phyloP scores from a whole-genome alignment of 1,140 invertebrate genomes.

The Apocrypta bakeri region DNA sequence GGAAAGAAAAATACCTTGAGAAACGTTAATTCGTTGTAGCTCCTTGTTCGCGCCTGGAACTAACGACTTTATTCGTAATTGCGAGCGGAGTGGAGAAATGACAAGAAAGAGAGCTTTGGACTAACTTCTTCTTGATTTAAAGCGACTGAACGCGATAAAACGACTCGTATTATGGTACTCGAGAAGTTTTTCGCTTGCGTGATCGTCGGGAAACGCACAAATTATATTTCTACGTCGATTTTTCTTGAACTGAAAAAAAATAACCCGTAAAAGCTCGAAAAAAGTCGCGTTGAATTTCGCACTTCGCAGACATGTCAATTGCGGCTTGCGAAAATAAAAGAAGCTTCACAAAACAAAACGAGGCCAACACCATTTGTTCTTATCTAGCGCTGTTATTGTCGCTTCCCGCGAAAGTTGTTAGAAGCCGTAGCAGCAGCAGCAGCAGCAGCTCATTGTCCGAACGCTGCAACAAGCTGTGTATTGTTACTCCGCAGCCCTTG shows the following conservation, averaged over 20 bases:
- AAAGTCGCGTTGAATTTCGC: neutral
- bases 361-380: constrained; percentile 47
- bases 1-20: constrained; percentile 37
- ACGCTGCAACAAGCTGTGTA: constrained; percentile 58
- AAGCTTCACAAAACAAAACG: neutral
- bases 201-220: neutral
- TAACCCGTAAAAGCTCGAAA: neutral
- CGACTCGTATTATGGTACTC: neutral
- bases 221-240: neutral
- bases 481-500: constrained; percentile 55
- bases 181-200: neutral
- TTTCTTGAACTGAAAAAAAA: neutral
- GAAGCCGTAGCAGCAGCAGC: constrained; percentile 51
- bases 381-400: constrained; percentile 60
- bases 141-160: neutral
- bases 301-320: neutral
- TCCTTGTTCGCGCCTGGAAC: constrained; percentile 23
- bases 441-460: constrained; percentile 59
- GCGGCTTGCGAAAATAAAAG: neutral
- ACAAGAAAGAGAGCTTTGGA: constrained; percentile 23
- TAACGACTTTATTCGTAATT: constrained; percentile 48
- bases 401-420: constrained; percentile 61
- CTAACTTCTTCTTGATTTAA: constrained; percentile 37
- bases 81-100: neutral
- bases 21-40: constrained; percentile 14